These are phyloP conservation scores for Sarcophaga subvicina DNA, from an alignment of 2,888 invertebrate genomes.

Conservation along the genomic window DNA sequence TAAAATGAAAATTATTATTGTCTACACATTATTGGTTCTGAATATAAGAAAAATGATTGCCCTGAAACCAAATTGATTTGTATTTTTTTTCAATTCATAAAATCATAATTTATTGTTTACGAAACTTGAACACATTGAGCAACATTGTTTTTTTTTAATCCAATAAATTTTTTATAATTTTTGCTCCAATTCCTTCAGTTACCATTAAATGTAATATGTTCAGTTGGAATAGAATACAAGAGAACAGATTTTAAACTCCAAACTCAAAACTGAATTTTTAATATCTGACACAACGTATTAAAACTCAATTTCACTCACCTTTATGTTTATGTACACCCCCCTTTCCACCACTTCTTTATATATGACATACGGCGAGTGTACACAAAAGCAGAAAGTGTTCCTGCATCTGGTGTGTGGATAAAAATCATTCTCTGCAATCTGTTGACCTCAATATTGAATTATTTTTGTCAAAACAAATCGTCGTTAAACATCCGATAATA, in stretches of 20 bases:
- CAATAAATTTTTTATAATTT: constrained; percentile 6
- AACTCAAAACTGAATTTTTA: constrained; percentile 28
- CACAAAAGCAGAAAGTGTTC: background rate
- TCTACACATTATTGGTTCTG: no score
- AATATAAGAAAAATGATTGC: no score
- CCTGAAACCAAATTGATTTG: background rate
- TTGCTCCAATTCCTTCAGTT: constrained; percentile 30
- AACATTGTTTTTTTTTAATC: background rate
- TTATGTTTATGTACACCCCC: constrained; percentile 17
- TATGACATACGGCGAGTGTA: background rate
- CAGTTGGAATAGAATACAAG: background rate
- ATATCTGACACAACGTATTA: constrained; percentile 9
- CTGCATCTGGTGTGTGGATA: background rate
- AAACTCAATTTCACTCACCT: background rate
- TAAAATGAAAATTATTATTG: no score
- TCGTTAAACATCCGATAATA: constrained; percentile 63
- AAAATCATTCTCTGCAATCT: constrained; percentile 60
- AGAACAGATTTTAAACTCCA: background rate
- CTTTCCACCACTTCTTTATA: no score
- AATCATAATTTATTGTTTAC: background rate
- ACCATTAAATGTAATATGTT: background rate
- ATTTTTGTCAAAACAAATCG: constrained; percentile 65
- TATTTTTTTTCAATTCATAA: background rate
- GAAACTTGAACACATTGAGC: background rate
- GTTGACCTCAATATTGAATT: constrained; percentile 62